Base-by-base conservation (phyloP, 2,113 vertebrate genomes). In the Sula dactylatra region DNA sequence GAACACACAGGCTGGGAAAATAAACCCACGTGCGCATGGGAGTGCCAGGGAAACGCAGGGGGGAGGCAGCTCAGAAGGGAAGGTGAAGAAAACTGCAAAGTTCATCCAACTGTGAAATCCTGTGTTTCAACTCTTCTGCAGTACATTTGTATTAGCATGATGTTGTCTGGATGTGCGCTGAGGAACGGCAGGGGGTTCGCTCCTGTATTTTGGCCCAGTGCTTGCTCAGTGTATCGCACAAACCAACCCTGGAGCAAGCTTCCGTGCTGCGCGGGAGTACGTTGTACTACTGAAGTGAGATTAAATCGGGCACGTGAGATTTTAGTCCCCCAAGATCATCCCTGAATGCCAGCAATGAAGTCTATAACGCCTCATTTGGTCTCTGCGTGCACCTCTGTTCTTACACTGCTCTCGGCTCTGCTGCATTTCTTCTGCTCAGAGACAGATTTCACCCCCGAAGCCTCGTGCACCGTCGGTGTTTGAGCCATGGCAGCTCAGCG, bases 231-330 rank as follows among this genome's bases (percentile, higher is more conserved):
- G 20, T 16, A 12, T n/a, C 2, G 1, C 5, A 36, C 15, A 25
- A 25, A 52, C 38, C 38, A 19, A 3, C 66, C 20, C 32, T 7
- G 11, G 34, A 24, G 45, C 9, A 13, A 52, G 36, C 36, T n/a
- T 29, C 36, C 25, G 50, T 1, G 4, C 67, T 9, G 25, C 3
- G 3, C 1, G 2, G 81, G 56, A 14, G 7, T 7, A 18, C 7
- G 21, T 21, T 15, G 20, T 40, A 42, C 16, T 19, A 3, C 47
- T 11, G 56, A 24, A 42, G 32, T 11, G 67, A 52, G 16, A 52
- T 15, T 52, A n/a, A 52, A 52, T 52, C 7, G 47, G 47, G 11
- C 56, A 52, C 52, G 31, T 24, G 55, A 61, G 55, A 7, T 61
- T 83, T 50, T n/a, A 18, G 55, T 36, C 45, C 56, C 56, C 8